These are phyloP conservation scores for Synaphobranchus kaupii DNA, from an alignment of 2,797 vertebrate species.

Conservation along the genomic window DNA sequence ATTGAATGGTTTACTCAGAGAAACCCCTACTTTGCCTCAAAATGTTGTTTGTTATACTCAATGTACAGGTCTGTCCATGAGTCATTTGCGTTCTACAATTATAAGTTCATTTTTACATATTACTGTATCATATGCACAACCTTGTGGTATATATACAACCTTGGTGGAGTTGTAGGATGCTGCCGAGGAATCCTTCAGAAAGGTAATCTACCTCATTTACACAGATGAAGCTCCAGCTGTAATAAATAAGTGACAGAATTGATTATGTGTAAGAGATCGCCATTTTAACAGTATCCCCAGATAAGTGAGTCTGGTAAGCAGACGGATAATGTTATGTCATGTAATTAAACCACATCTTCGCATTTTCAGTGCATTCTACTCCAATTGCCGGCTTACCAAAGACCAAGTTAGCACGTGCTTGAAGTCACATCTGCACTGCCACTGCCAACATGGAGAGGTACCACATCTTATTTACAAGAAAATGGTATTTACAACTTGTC, in stretches of 20 bases:
- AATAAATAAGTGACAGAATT: not conserved
- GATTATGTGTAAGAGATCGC: not conserved
- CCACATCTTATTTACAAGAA: not conserved
- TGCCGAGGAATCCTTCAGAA: not conserved
- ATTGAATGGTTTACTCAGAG: not conserved
- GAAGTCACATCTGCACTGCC: not conserved
- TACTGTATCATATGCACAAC: not conserved
- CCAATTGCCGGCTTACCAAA: not conserved
- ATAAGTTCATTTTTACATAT: not conserved
- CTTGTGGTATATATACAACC: not conserved
- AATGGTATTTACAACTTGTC: not conserved
- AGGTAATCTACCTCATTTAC: not conserved
- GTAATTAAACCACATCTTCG: not conserved
- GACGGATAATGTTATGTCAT: not conserved
- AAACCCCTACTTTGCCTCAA: not conserved
- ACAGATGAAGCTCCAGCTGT: not conserved
- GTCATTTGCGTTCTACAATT: not conserved
- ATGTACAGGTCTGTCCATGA: not conserved
- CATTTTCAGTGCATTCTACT: not conserved
- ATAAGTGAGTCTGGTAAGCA: not conserved
- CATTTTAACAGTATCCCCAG: not conserved
- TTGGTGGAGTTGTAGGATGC: not conserved
- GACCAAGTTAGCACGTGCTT: not conserved
- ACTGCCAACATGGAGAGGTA: not conserved
- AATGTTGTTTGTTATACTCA: not conserved